These are phyloP conservation scores for Xenops minutus DNA, from an alignment of 2,797 vertebrate genomes.

Conservation along the genomic window DNA sequence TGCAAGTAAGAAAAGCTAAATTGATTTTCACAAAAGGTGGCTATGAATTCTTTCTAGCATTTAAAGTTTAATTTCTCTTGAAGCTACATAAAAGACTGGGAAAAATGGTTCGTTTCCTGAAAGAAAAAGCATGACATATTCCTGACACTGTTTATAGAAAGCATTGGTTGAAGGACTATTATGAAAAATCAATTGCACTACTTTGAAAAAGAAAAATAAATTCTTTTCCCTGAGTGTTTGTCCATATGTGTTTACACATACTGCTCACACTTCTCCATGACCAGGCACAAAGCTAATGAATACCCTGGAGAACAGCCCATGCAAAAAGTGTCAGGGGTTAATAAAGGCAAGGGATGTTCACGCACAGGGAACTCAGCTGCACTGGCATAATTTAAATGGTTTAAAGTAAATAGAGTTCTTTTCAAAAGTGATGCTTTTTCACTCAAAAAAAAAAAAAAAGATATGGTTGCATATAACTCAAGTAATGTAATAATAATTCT, in stretches of 20 bases:
- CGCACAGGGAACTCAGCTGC: background rate
- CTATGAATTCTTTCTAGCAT: background rate
- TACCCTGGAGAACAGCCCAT: accelerated
- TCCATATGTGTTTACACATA: background rate
- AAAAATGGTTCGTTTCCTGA: background rate
- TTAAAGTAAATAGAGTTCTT: background rate
- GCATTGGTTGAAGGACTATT: background rate
- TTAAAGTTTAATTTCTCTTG: constrained; percentile 21
- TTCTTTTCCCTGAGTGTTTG: background rate
- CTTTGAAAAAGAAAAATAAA: background rate
- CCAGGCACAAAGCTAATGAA: background rate
- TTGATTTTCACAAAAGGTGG: constrained; percentile 27
- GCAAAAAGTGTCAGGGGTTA: background rate
- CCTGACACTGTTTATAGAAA: background rate
- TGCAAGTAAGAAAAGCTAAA: constrained; percentile 32
- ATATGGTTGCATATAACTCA: background rate
- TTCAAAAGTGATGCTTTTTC: background rate
- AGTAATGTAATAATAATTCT: background rate
- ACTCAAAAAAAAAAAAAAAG: too few species aligned
- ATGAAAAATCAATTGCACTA: background rate
- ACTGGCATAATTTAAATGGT: background rate
- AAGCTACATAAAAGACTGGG: background rate
- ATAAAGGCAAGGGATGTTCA: background rate
- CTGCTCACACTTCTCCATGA: background rate
- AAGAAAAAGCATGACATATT: background rate